Conservation (phyloP, 2,113 vertebrate species). For the Lota lota region DNA sequence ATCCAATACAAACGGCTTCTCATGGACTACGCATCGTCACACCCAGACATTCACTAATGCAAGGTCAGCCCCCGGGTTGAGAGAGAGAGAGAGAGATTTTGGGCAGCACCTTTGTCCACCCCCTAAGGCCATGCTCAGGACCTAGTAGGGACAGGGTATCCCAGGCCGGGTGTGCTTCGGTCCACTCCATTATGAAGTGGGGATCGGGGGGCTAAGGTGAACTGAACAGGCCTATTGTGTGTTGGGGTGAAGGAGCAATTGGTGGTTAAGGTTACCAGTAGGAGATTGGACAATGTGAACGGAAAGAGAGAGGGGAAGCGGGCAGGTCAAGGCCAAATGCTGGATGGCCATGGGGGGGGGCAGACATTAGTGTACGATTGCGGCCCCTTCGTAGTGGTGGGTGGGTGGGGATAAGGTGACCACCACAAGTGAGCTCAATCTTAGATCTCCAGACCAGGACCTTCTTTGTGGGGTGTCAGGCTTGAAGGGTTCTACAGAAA, state of each 20-base stretch:
- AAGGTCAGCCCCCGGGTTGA: too few relatives aligned
- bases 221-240: conserved; percentile 71
- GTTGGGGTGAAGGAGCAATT: conserved; percentile 51
- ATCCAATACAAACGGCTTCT: too few relatives aligned
- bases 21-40: too few relatives aligned
- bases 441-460: conserved; percentile 54
- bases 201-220: conserved; percentile 40
- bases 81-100: too few relatives aligned
- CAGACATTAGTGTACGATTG: conserved; percentile 20
- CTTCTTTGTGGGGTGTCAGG: conserved; percentile 67
- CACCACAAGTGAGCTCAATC: conserved; percentile 31
- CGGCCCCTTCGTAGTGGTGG: conserved; percentile 21
- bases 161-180: conserved; percentile 52
- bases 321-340: conserved; percentile 58
- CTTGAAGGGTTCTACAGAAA: conserved; percentile 58
- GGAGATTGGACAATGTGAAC: conserved; percentile 64
- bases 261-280: conserved; percentile 75
- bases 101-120: conserved; percentile 18
- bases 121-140: conserved; percentile 19
- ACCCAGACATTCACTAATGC: too few relatives aligned
- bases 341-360: conserved; percentile 53
- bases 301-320: conserved; percentile 50
- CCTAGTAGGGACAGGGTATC: conserved; percentile 29
- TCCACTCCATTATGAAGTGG: conserved; percentile 56
- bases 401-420: conserved; percentile 63